Evolutionary conservation across 2,113 vertebrate genomes (phyloP).

Genomic region (Scomber colias): DNA sequence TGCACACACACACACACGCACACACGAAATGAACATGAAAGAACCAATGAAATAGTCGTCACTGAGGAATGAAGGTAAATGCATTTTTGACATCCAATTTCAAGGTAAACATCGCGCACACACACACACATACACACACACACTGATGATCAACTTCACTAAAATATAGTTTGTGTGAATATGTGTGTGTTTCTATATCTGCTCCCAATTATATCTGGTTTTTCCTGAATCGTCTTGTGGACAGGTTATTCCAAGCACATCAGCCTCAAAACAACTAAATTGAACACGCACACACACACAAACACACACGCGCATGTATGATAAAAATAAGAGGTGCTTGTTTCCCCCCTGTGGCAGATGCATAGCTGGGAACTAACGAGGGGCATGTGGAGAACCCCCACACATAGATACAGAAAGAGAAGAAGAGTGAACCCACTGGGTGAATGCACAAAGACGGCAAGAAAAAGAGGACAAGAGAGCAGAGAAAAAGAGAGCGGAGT

Average conservation of each 20-base stretch:
- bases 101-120: background rate
- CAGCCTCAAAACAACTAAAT: conserved; percentile 6
- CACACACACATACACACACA: conserved; percentile 1
- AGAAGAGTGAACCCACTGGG: too few relatives aligned
- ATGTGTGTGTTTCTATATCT: background rate
- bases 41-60: too few relatives aligned
- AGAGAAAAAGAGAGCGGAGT: background rate
- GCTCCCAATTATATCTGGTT: conserved; percentile 50
- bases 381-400: conserved; percentile 39
- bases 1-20: background rate
- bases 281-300: conserved; percentile 6
- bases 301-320: background rate
- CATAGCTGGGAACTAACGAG: conserved; percentile 47
- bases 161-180: background rate
- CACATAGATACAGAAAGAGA: conserved; percentile 5
- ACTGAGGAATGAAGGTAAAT: conserved; percentile 1
- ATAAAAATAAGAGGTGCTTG: conserved; percentile 44
- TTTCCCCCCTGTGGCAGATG: conserved; percentile 18
- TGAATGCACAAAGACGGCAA: background rate
- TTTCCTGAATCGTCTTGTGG: background rate
- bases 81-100: background rate
- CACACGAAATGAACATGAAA: background rate
- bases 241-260: conserved; percentile 28
- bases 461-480: background rate
- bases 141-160: conserved; percentile 2